These are phyloP conservation scores for Orthonychiurus folsomi DNA, from an alignment of 2,888 invertebrate species.

Conservation along the genomic window DNA sequence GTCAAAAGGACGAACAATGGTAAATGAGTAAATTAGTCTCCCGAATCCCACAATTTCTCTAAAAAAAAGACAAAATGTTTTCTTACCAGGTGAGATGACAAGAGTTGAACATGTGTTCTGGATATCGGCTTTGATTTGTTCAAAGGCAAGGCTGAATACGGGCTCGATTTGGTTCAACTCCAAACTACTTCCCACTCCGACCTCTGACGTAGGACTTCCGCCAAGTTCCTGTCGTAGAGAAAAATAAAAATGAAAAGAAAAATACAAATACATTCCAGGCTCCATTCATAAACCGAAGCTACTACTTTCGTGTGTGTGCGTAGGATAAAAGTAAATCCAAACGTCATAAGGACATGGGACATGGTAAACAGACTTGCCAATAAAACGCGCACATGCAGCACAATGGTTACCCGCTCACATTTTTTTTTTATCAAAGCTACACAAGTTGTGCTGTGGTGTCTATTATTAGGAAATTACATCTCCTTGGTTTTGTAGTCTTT, in stretches of 20 bases:
- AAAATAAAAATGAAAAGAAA: background rate
- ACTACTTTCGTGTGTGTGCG: background rate
- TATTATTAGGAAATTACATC: no score
- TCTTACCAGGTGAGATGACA: slow-evolving; percentile 79
- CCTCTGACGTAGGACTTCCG: slow-evolving; percentile 46
- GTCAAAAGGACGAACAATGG: no score
- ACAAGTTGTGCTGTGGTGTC: no score
- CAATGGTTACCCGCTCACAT: no score
- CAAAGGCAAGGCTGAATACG: slow-evolving; percentile 62
- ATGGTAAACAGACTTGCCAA: no score
- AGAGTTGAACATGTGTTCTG: slow-evolving; percentile 73
- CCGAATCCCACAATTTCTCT: no score
- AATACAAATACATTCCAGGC: background rate
- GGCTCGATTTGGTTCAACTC: slow-evolving; percentile 40
- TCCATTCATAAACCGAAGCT: slow-evolving; percentile 2
- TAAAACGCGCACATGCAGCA: no score
- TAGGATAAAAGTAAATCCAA: background rate
- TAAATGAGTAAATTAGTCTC: no score
- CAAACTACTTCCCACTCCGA: slow-evolving; percentile 15
- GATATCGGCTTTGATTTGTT: slow-evolving; percentile 75
- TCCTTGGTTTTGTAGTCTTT: no score
- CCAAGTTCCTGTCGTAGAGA: slow-evolving; percentile 49
- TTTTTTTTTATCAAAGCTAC: no score
- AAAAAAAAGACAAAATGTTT: no score
- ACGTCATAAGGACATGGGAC: no score